phyloP scores from a whole-genome alignment of 2,797 vertebrate genomes.

The Danio aesculapii region DNA sequence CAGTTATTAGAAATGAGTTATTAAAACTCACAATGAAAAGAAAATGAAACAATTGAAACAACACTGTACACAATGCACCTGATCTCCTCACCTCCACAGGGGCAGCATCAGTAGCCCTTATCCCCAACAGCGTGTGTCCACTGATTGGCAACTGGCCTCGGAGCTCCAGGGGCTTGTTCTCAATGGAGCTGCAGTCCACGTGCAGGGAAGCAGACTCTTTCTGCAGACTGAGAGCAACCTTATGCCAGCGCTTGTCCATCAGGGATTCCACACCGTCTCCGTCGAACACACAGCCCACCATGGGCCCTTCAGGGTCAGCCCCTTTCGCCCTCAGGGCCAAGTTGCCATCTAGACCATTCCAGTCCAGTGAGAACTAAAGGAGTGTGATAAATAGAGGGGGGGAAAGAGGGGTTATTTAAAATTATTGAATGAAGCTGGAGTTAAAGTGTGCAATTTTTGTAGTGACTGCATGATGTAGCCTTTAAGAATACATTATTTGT shows the following conservation, averaged over 20 bases:
- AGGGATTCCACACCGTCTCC: constrained; percentile 85
- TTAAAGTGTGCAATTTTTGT: background rate
- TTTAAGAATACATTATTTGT: no score
- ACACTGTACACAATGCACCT: background rate
- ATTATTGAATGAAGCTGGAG: constrained; percentile 1
- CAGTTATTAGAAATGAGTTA: no score
- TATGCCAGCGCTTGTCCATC: constrained; percentile 92
- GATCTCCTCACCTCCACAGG: constrained; percentile 81
- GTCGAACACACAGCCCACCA: constrained; percentile 77
- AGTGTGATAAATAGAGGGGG: constrained; percentile 36
- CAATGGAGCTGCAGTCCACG: constrained; percentile 88
- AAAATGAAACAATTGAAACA: no score
- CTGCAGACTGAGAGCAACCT: constrained; percentile 86
- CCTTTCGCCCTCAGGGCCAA: constrained; percentile 83
- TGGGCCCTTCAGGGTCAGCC: constrained; percentile 55
- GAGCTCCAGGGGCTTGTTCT: constrained; percentile 84
- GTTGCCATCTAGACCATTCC: constrained; percentile 85
- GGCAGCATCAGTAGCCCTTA: constrained; percentile 80
- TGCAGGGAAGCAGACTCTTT: constrained; percentile 80
- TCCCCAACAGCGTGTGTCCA: constrained; percentile 86
- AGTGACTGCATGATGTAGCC: no score
- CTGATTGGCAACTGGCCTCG: constrained; percentile 65
- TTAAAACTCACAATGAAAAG: no score
- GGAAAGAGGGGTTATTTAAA: background rate
- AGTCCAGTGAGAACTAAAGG: constrained; percentile 87